Evolutionary conservation across 2,888 invertebrate genomes (phyloP).

Genomic region (Nysson spinosus): DNA sequence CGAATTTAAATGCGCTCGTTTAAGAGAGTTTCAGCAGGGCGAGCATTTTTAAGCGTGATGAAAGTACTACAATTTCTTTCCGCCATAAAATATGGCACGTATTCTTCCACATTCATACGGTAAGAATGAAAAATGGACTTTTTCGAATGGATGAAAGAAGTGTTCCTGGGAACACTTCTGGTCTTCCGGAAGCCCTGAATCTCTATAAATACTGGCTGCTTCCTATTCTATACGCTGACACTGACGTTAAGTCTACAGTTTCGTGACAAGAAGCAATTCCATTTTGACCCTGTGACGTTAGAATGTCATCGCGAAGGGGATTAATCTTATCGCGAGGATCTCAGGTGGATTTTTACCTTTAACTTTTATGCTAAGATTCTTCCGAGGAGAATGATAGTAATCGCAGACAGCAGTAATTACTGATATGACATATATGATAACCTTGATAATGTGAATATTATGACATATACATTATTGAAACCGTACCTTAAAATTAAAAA

Average conservation of each 20-base stretch:
- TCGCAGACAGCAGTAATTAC: no score
- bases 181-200: slow-evolving; percentile 8
- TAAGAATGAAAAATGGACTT: neutral
- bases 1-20: no score
- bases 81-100: neutral
- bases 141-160: neutral
- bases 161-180: neutral
- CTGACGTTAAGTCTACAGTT: neutral
- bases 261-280: slow-evolving; percentile 46
- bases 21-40: neutral
- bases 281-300: slow-evolving; percentile 17
- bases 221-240: slow-evolving; percentile 9
- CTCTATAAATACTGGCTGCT: slow-evolving; percentile 11
- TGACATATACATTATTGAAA: no score
- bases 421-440: no score
- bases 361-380: no score
- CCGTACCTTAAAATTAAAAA: no score
- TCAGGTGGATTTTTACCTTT: neutral
- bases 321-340: neutral
- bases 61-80: neutral
- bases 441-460: no score
- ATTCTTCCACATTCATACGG: neutral
- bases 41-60: neutral
- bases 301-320: slow-evolving; percentile 31
- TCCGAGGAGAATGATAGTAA: no score